These are phyloP conservation scores for Lasius fuliginosus DNA, from an alignment of 2,888 invertebrate species.

Conservation along the genomic window DNA sequence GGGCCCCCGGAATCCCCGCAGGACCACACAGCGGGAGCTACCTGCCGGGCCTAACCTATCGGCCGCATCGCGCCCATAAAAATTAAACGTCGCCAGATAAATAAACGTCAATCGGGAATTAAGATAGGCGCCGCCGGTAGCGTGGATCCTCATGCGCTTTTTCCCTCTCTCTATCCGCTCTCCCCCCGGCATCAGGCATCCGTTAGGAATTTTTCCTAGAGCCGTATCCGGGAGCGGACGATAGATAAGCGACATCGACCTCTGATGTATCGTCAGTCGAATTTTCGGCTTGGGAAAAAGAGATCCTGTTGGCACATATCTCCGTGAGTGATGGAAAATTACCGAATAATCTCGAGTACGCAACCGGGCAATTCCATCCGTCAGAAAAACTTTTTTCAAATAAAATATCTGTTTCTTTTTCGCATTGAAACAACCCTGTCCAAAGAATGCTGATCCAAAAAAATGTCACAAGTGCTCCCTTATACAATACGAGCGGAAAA, in stretches of 20 bases:
- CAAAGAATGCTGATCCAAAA: background rate
- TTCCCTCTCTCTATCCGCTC: slow-evolving; percentile 45
- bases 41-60: slow-evolving; percentile 82
- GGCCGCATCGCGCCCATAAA: slow-evolving; percentile 84
- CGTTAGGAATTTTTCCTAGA: slow-evolving; percentile 73
- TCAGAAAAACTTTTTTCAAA: background rate
- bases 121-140: slow-evolving; percentile 81
- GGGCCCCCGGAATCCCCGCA: slow-evolving; percentile 51
- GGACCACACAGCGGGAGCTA: slow-evolving; percentile 85
- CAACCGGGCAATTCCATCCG: background rate
- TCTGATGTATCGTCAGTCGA: slow-evolving; percentile 52
- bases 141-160: slow-evolving; percentile 56
- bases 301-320: background rate
- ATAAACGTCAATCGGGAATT: slow-evolving; percentile 85
- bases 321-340: background rate
- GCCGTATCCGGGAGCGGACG: slow-evolving; percentile 27
- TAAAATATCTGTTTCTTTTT: background rate
- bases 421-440: background rate
- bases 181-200: slow-evolving; percentile 35
- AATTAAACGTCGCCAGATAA: slow-evolving; percentile 86
- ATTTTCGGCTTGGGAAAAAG: slow-evolving; percentile 34
- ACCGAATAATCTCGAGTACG: background rate
- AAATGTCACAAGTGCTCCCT: background rate
- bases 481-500: background rate
- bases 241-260: slow-evolving; percentile 59